A percentile compares a stretch with the other conserved stretches of the same genome.
Conservation (phyloP, 2,113 vertebrate genomes). For the Nycticebus coucang region DNA sequence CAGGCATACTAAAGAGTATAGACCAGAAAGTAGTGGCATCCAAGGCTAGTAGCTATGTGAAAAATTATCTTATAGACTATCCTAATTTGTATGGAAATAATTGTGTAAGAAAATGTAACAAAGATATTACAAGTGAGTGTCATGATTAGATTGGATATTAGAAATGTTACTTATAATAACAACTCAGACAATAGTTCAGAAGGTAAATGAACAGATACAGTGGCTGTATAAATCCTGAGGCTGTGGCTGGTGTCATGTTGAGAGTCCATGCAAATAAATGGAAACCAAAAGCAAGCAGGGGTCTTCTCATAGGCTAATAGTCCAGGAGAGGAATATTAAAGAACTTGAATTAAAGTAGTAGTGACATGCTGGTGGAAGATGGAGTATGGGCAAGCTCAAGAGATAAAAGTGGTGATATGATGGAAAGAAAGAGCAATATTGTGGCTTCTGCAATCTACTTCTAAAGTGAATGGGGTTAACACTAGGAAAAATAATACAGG, state of each 20-base stretch:
- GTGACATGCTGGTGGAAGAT: not conserved
- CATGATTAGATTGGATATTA: not conserved
- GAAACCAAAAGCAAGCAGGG: too few species aligned
- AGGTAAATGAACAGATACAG: not conserved
- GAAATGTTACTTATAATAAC: not conserved
- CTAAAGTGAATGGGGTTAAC: not conserved
- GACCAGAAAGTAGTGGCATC: not conserved
- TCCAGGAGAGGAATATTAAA: not conserved
- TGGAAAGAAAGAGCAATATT: not conserved
- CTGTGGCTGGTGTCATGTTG: too few species aligned
- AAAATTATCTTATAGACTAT: not conserved
- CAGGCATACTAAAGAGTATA: not conserved
- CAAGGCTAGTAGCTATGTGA: not conserved
- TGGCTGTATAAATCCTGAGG: not conserved
- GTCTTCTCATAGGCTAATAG: not conserved
- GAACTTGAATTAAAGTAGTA: not conserved
- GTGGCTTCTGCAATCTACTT: not conserved
- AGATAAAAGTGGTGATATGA: not conserved
- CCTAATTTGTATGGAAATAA: not conserved
- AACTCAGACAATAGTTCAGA: not conserved
- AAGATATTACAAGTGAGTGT: not conserved
- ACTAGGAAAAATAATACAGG: not conserved
- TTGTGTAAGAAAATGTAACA: not conserved
- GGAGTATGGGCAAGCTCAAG: not conserved
- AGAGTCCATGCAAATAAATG: too few species aligned